Evolutionary conservation across 2,888 invertebrate species (phyloP).

Genomic region (Sinopyrophorus schimmeli): DNA sequence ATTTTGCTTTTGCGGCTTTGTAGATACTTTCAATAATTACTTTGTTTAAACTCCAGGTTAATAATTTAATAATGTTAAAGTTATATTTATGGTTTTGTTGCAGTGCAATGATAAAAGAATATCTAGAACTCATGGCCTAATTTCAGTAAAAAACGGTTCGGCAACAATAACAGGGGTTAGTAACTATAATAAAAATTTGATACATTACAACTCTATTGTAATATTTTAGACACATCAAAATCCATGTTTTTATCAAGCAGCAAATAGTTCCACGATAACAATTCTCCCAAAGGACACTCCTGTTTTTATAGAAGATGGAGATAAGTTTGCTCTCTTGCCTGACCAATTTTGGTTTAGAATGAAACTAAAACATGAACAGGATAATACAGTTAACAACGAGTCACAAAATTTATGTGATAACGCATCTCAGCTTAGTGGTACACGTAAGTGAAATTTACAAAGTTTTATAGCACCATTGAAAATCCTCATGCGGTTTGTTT

Average conservation of each 20-base stretch:
- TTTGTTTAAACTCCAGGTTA: too few relatives aligned
- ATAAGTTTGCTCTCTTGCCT: conserved; percentile 60
- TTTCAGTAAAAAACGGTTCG: conserved; percentile 52
- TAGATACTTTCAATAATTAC: too few relatives aligned
- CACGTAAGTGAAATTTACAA: neutral
- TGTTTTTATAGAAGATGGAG: conserved; percentile 54
- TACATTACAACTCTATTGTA: conserved; percentile 6
- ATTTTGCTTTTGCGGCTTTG: too few relatives aligned
- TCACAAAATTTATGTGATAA: too few relatives aligned
- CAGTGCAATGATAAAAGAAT: conserved; percentile 60
- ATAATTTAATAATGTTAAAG: too few relatives aligned
- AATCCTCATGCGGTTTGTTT: neutral
- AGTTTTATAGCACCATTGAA: neutral
- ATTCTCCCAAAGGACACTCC: conserved; percentile 51
- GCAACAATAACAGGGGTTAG: conserved; percentile 56
- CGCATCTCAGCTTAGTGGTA: neutral
- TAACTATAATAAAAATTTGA: neutral
- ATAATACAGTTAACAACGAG: too few relatives aligned
- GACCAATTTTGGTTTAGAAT: conserved; percentile 59
- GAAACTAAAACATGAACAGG: conserved; percentile 31
- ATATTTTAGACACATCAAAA: conserved; percentile 59
- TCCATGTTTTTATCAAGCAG: conserved; percentile 58
- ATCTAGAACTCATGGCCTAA: conserved; percentile 59
- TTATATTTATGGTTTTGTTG: conserved; percentile 34
- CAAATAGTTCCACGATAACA: conserved; percentile 44